These are phyloP conservation scores for Mimumesa dahlbomi DNA, from an alignment of 2,888 invertebrate species.

Conservation along the genomic window DNA sequence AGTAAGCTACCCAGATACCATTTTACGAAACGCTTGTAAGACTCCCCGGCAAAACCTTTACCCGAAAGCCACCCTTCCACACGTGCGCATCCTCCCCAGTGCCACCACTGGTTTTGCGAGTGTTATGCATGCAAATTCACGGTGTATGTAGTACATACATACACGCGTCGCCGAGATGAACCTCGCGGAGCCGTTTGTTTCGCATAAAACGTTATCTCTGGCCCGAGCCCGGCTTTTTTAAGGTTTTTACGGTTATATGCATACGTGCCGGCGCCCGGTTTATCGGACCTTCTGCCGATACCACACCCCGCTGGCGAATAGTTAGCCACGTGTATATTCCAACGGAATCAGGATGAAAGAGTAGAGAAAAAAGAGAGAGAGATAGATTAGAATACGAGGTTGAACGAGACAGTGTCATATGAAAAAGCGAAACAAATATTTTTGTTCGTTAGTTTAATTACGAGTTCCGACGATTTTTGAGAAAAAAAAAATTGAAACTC, in stretches of 20 bases:
- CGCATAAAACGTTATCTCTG: conserved; percentile 64
- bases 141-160: too few species aligned
- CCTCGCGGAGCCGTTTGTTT: conserved; percentile 52
- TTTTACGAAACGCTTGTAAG: too few species aligned
- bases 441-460: too few species aligned
- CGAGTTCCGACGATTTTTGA: too few species aligned
- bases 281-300: conserved; percentile 54
- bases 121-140: conserved; percentile 46
- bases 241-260: conserved; percentile 71
- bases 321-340: background rate
- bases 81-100: background rate
- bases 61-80: too few species aligned
- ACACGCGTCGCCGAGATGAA: conserved; percentile 29
- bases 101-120: background rate
- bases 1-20: too few species aligned
- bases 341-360: background rate
- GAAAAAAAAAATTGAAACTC: too few species aligned
- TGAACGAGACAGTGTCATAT: too few species aligned
- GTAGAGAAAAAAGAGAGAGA: background rate
- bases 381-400: too few species aligned
- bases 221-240: conserved; percentile 56
- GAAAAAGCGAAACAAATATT: too few species aligned
- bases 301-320: background rate
- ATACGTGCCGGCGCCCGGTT: conserved; percentile 59
- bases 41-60: background rate